These are phyloP conservation scores for Torymus aiolomorphi DNA, from an alignment of 2,888 invertebrate species.

Conservation along the genomic window DNA sequence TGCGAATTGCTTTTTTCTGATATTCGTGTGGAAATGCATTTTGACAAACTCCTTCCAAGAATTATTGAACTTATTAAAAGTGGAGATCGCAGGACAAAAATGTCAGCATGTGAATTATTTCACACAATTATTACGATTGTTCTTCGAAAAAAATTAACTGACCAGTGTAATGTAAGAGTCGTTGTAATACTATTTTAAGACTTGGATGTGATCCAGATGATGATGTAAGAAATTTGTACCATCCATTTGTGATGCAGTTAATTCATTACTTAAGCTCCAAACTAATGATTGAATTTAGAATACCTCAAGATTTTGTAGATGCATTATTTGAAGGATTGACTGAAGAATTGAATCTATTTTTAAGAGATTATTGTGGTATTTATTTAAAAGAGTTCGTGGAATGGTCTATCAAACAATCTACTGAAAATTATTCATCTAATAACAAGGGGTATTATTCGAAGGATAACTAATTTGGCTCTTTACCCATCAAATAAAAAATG, in stretches of 20 bases:
- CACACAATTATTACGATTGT: too few relatives aligned
- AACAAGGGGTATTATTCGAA: slow-evolving; percentile 78
- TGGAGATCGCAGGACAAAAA: slow-evolving; percentile 82
- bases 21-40: slow-evolving; percentile 78
- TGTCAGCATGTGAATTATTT: slow-evolving; percentile 83
- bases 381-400: slow-evolving; percentile 81
- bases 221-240: slow-evolving; percentile 80
- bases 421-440: slow-evolving; percentile 63
- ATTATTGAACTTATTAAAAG: slow-evolving; percentile 79
- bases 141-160: slow-evolving; percentile 74
- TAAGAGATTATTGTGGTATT: slow-evolving; percentile 80
- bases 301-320: slow-evolving; percentile 77
- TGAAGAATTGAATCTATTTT: slow-evolving; percentile 78
- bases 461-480: slow-evolving; percentile 79
- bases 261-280: slow-evolving; percentile 82
- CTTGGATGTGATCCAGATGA: slow-evolving; percentile 83
- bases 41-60: slow-evolving; percentile 81
- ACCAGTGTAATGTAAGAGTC: slow-evolving; percentile 75
- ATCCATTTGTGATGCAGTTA: slow-evolving; percentile 81
- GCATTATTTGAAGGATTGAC: slow-evolving; percentile 80
- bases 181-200: slow-evolving; percentile 78
- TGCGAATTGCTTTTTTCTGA: slow-evolving; percentile 80
- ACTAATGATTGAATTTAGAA: slow-evolving; percentile 70
- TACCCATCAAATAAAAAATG: slow-evolving; percentile 80
- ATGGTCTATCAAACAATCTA: slow-evolving; percentile 81